These are phyloP conservation scores for Synaphobranchus kaupii DNA, from an alignment of 2,797 vertebrate species.

Conservation along the genomic window DNA sequence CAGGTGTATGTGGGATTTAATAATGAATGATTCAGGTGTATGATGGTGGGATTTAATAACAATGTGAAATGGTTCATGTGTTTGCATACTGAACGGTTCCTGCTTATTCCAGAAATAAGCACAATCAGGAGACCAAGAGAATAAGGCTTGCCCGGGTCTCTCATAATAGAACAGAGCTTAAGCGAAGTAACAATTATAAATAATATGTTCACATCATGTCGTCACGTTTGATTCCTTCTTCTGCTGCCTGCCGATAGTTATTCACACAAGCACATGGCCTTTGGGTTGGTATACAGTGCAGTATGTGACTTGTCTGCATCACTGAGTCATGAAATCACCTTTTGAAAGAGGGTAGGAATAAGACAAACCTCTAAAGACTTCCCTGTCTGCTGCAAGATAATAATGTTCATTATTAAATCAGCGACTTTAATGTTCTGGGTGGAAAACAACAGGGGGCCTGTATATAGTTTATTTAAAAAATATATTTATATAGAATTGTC, in stretches of 20 bases:
- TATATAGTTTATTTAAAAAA: background rate
- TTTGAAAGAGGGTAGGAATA: conserved; percentile 44
- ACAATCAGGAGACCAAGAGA: no score
- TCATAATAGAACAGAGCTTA: background rate
- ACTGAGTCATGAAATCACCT: conserved; percentile 72
- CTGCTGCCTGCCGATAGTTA: conserved; percentile 61
- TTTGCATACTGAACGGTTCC: conserved; percentile 34
- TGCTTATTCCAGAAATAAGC: background rate
- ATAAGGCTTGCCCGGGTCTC: background rate
- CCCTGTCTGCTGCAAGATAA: background rate
- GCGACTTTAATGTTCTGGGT: background rate
- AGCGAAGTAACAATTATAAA: background rate
- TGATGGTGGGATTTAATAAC: no score
- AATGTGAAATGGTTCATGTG: conserved; percentile 40
- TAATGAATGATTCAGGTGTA: no score
- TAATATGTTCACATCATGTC: background rate
- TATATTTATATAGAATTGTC: background rate
- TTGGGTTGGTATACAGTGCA: conserved; percentile 61
- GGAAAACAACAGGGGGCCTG: background rate
- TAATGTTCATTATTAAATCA: conserved; percentile 24
- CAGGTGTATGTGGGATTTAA: no score
- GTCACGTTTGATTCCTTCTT: conserved; percentile 61
- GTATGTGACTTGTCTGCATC: conserved; percentile 55
- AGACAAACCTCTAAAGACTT: conserved; percentile 11
- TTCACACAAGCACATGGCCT: conserved; percentile 59